These are phyloP conservation scores for Columba janthina DNA, from an alignment of 2,113 vertebrate species.

Conservation along the genomic window DNA sequence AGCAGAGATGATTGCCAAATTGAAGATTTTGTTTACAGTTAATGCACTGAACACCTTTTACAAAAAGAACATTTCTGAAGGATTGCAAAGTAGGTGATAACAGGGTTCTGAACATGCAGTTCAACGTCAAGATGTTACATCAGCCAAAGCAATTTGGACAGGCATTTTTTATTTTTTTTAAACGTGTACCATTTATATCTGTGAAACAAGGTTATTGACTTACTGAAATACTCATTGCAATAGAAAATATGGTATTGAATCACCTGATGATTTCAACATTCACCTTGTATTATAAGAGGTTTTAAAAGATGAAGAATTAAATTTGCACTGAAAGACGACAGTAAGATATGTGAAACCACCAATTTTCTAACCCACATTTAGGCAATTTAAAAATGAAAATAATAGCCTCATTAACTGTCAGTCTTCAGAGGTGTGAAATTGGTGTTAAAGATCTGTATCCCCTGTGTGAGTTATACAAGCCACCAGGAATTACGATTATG, in stretches of 20 bases:
- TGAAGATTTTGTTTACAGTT: slow-evolving; percentile 10
- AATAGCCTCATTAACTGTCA: slow-evolving; percentile 62
- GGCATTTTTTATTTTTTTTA: not conserved
- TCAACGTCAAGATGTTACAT: slow-evolving; percentile 33
- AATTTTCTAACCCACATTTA: slow-evolving; percentile 9
- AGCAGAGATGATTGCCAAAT: slow-evolving; percentile 14
- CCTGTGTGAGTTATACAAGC: slow-evolving; percentile 24
- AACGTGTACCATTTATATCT: not conserved
- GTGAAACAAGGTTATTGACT: not conserved
- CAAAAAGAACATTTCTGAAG: slow-evolving; percentile 13
- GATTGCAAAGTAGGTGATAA: not conserved
- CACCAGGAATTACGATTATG: slow-evolving; percentile 50
- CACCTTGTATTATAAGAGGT: not conserved
- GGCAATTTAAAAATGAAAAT: slow-evolving; percentile 64
- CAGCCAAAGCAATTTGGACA: slow-evolving; percentile 3
- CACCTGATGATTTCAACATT: not conserved
- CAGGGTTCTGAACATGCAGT: not conserved
- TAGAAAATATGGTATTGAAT: not conserved
- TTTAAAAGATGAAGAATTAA: slow-evolving; percentile 33
- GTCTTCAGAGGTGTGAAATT: slow-evolving; percentile 54
- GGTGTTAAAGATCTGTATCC: slow-evolving; percentile 51
- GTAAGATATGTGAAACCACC: slow-evolving; percentile 11
- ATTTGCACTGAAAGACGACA: not conserved
- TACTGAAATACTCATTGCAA: not conserved
- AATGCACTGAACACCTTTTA: not conserved